Evolutionary conservation across 1,140 invertebrate genomes (phyloP), one percentile per base, ranked within the genome.

Genomic region (Hesperophylax magnus): DNA sequence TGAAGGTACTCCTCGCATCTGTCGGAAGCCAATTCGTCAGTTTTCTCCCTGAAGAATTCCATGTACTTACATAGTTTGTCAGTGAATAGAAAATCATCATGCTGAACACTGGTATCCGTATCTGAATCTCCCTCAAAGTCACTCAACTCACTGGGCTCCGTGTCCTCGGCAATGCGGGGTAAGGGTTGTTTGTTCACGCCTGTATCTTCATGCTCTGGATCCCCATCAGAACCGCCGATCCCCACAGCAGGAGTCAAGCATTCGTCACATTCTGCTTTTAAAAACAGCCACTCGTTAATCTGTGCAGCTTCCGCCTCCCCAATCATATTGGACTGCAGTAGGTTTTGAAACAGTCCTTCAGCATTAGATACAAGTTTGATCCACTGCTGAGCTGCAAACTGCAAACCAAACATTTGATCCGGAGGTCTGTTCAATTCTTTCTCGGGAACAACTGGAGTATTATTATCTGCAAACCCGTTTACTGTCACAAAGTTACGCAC

Each of bases 211-310:
- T 93, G 91, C 86, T 94, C 93, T 85, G 93, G 91, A 27, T 94
- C 94, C 84, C 91, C 90, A 82, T 92, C 92, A 18, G 94, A 86
- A 0, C 91, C 92, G 0, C 87, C 93, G 88, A 82, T 91, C 89
- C 9, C 89, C 76, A 83, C 87, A 81, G 93, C 93, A 72, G 89
- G 92, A 85, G 92, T 93, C 27, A 96, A 92, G 85, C 95, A 96
- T 83, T 96, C 95, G 87, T 96, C 95, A 87, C 95, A 96, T 86
- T 96, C 95, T 81, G 95, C 94, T 87, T 96, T 96, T 81, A 96
- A 90, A 84, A 94, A 95, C 4, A 97, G 87, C 95, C 95, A 97
- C 79, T 95, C 93, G 85, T 95, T 94, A n/a, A 96, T 95, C 87
- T 95, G 94, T 85, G 94, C 94, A 82, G 93, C 91, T 85, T 95